A percentile compares a stretch with the other conserved stretches of the same genome.
These are phyloP conservation scores for Cosmopolites sordidus DNA, from an alignment of 2,888 invertebrate genomes.

Conservation along the genomic window DNA sequence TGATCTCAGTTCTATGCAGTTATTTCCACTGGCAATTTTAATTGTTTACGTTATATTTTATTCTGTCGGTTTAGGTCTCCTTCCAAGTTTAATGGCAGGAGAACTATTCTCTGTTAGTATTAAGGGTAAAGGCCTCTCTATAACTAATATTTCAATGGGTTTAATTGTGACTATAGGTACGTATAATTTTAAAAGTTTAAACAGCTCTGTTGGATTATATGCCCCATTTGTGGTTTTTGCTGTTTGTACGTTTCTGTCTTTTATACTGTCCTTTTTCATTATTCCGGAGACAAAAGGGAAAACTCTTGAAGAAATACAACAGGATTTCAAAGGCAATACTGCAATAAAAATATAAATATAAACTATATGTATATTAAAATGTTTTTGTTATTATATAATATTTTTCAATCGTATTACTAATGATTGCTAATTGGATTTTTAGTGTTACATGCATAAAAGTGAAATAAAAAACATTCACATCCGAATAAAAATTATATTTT, in stretches of 20 bases:
- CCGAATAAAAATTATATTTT: too few species aligned
- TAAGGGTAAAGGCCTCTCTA: slow-evolving; percentile 37
- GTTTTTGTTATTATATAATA: too few species aligned
- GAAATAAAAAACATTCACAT: too few species aligned
- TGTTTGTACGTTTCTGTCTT: slow-evolving; percentile 31
- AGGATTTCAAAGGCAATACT: slow-evolving; percentile 34
- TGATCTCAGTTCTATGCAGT: slow-evolving; percentile 31
- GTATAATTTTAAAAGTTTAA: slow-evolving; percentile 39
- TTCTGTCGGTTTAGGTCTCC: slow-evolving; percentile 35
- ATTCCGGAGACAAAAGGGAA: slow-evolving; percentile 45
- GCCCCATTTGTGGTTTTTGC: slow-evolving; percentile 40
- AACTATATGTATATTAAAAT: too few species aligned
- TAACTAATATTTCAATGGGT: slow-evolving; percentile 35
- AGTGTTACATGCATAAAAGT: too few species aligned
- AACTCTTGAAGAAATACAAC: slow-evolving; percentile 45
- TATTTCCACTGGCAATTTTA: slow-evolving; percentile 41
- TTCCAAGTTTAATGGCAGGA: slow-evolving; percentile 38
- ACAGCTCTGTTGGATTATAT: slow-evolving; percentile 36
- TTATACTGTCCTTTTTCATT: slow-evolving; percentile 35
- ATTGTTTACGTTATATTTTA: slow-evolving; percentile 34
- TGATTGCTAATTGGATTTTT: too few species aligned
- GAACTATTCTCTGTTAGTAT: slow-evolving; percentile 41
- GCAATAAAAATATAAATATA: too few species aligned
- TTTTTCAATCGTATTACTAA: too few species aligned
- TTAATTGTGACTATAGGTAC: slow-evolving; percentile 30